phyloP scores from a whole-genome alignment of 1,140 invertebrate species.

The Argopecten irradians region DNA sequence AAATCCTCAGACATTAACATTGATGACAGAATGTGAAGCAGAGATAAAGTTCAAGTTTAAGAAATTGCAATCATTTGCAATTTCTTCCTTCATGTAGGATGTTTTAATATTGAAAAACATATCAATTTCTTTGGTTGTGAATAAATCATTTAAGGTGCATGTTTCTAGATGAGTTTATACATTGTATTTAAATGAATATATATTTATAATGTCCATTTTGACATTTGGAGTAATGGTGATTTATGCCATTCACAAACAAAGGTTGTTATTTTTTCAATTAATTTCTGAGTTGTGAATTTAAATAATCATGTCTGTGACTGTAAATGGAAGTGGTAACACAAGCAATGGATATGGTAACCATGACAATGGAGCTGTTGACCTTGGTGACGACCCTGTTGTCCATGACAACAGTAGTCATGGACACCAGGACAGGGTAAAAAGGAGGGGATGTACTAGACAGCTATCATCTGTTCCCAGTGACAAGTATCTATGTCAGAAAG shows the following conservation, averaged over 20 bases:
- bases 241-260: not conserved
- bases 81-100: not conserved
- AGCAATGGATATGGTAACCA: not conserved
- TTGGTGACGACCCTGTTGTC: constrained; percentile 1
- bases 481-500: constrained; percentile 52
- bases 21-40: not conserved
- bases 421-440: constrained; percentile 32
- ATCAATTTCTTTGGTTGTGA: constrained; percentile 9
- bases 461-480: constrained; percentile 46
- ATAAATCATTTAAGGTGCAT: not conserved
- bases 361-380: not conserved
- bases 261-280: constrained; percentile 11
- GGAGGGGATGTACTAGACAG: constrained; percentile 38
- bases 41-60: not conserved
- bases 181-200: not conserved
- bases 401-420: not conserved
- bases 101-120: not conserved
- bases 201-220: constrained; percentile 19
- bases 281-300: constrained; percentile 3
- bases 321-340: not conserved
- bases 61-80: not conserved
- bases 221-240: not conserved
- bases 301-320: not conserved
- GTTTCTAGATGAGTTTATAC: not conserved
- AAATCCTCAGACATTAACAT: not conserved